Percentiles rank a stretch among this genome's conserved stretches.
These are phyloP conservation scores for Ictalurus furcatus DNA, from an alignment of 2,113 vertebrate species.

Conservation along the genomic window DNA sequence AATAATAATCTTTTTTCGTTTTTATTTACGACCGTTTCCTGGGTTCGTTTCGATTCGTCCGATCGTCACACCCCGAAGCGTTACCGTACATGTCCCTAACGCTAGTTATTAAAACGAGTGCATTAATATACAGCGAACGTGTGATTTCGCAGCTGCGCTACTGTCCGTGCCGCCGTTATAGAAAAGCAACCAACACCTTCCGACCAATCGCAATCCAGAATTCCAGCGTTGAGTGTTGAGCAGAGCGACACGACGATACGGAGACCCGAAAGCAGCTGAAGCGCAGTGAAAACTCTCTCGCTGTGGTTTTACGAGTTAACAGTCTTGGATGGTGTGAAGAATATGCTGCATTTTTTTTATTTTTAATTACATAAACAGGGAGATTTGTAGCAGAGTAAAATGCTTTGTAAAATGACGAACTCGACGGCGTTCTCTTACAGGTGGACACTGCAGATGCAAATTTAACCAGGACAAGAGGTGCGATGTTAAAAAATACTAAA, in stretches of 20 bases:
- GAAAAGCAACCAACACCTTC: background rate
- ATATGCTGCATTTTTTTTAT: background rate
- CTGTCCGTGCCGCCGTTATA: background rate
- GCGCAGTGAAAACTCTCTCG: too few relatives aligned
- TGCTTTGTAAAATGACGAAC: background rate
- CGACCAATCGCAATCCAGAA: background rate
- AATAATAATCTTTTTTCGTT: background rate
- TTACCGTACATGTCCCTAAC: background rate
- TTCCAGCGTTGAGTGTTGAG: background rate
- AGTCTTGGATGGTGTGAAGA: background rate
- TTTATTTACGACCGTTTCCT: background rate
- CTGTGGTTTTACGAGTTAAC: background rate
- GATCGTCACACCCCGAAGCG: background rate
- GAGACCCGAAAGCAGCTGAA: too few relatives aligned
- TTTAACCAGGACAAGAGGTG: conserved; percentile 82
- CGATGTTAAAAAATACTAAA: background rate
- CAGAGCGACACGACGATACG: too few relatives aligned
- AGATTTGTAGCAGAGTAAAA: background rate
- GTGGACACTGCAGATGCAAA: conserved; percentile 88
- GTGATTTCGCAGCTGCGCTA: too few relatives aligned
- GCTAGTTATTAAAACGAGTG: too few relatives aligned
- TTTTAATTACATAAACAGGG: background rate
- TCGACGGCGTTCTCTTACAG: conserved; percentile 60
- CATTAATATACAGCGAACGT: too few relatives aligned
- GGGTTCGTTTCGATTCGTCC: background rate